phyloP scores from a whole-genome alignment of 2,797 vertebrate genomes.

The Siniperca undulata region DNA sequence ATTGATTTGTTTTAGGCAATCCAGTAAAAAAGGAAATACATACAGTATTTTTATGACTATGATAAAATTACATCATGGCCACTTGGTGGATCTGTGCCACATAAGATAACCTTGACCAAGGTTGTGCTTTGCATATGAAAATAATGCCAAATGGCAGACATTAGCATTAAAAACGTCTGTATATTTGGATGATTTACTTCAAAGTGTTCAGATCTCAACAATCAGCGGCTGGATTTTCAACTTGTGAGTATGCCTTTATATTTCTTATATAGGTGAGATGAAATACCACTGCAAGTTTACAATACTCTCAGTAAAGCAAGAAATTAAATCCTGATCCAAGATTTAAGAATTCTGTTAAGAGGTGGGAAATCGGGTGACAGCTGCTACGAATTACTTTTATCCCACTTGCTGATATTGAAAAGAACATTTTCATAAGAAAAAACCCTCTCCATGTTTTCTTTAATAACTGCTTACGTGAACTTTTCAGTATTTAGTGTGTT shows the following conservation, averaged over 20 bases:
- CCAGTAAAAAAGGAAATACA: no score
- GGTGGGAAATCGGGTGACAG: neutral
- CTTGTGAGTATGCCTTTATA: constrained; percentile 3
- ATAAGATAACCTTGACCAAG: neutral
- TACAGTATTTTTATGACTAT: no score
- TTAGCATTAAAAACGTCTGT: neutral
- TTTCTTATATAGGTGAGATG: neutral
- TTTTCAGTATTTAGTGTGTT: neutral
- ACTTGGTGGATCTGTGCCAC: neutral
- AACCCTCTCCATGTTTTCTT: no score
- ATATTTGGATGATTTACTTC: neutral
- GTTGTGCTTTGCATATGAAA: constrained; percentile 21
- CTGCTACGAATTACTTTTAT: neutral
- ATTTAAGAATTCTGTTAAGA: neutral
- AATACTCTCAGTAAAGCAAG: neutral
- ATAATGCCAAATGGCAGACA: neutral
- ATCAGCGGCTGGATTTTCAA: neutral
- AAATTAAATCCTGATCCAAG: neutral
- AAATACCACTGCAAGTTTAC: neutral
- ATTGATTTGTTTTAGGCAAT: no score
- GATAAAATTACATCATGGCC: no score
- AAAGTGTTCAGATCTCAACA: neutral
- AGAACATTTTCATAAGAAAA: neutral
- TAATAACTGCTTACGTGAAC: neutral
- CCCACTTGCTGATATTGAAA: neutral